Percentiles rank a stretch among this genome's conserved stretches.
phyloP scores from a whole-genome alignment of 2,113 vertebrate species.

The Sceloporus undulatus region DNA sequence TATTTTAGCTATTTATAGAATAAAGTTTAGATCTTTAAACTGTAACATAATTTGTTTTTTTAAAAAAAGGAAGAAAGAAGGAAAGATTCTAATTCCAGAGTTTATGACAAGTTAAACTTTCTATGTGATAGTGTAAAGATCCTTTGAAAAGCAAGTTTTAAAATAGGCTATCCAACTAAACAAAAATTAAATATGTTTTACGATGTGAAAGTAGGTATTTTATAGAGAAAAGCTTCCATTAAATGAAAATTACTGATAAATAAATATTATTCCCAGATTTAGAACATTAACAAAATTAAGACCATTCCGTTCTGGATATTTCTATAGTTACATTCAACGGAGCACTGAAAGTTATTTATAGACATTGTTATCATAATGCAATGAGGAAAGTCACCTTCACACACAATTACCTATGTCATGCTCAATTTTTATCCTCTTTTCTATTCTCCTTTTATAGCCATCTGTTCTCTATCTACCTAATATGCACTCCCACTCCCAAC shows the following conservation, averaged over 20 bases:
- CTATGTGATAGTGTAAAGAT: not conserved
- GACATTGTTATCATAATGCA: not conserved
- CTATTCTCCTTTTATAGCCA: constrained; percentile 36
- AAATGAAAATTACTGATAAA: not conserved
- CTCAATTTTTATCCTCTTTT: constrained; percentile 30
- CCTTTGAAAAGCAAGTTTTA: not conserved
- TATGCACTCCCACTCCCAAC: not conserved
- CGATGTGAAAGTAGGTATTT: not conserved
- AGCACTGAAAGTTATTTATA: constrained; percentile 14
- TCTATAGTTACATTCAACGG: not conserved
- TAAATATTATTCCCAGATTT: constrained; percentile 10
- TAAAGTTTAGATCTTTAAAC: not conserved
- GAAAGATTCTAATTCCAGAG: constrained; percentile 1
- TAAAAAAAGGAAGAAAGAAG: not conserved
- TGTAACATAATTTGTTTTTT: not conserved
- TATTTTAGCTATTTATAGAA: not conserved
- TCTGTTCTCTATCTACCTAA: constrained; percentile 19
- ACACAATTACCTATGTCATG: constrained; percentile 30
- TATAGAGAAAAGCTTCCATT: not conserved
- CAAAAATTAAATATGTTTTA: not conserved
- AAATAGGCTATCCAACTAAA: not conserved
- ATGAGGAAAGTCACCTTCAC: constrained; percentile 30
- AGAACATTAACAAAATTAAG: constrained; percentile 16
- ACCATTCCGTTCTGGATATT: not conserved
- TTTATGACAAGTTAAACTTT: not conserved